Evolutionary conservation across 2,888 invertebrate genomes (phyloP), one percentile per base, ranked within the genome.

Genomic region (Metellina segmentata): DNA sequence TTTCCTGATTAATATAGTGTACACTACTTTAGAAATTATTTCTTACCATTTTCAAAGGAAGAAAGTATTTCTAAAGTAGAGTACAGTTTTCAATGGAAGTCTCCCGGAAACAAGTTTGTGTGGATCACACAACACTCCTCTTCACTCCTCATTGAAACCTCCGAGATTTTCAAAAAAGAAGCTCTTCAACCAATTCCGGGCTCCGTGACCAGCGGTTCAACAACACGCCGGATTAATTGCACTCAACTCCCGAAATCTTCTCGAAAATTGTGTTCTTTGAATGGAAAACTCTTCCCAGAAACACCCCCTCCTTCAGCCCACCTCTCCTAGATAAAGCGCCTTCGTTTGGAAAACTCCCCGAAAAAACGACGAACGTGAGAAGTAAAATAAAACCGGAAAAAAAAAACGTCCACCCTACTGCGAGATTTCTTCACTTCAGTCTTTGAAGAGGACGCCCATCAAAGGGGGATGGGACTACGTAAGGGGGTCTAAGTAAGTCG

Each of bases 341-440:
- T 51, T 77, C 13, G 7, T 9, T 48, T 48, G 61, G 61, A 61
- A 61, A 53, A 53, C 61, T 61, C 13, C 61, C 61, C 61, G 61
- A 13, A 61, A 61, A 61, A 61, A 61, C 61, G 61, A 11, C 11
- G 61, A 16, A 61, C 61, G 61, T 77, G 51, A 77, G 19, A 51
- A 51, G 51, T 16, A 77, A 51, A 51, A 77, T 51, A 51, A 49
- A 51, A 16, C n/a, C 7, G 51, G 77, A 51, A 77, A n/a, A 51
- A n/a, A 51, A 51, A 49, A 34, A 34, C 34, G 4, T 34, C 34
- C 34, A 34, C 51, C 8, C 51, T n/a, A n/a, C 61, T 16, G 48
- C 51, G 6, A 77, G 13, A 11, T 81, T 69, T 75, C 48, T 16
- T 70, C 81, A 69, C 69, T 69, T 81, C 78, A 53, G 53, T 49